Evolutionary conservation across 2,888 invertebrate genomes (phyloP), one percentile per base, ranked within the genome.

Genomic region (Cosmia pyralina): DNA sequence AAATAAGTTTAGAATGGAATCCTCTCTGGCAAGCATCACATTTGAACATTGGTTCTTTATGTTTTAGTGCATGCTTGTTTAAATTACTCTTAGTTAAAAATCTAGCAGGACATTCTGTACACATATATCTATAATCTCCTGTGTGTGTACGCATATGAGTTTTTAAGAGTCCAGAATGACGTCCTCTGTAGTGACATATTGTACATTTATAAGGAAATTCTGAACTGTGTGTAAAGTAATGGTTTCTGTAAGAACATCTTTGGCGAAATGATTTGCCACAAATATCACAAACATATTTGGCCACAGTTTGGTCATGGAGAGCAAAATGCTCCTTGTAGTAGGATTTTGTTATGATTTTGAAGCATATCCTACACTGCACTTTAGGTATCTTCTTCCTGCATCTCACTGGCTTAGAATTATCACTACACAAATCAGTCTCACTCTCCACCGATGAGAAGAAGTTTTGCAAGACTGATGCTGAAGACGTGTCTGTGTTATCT

Each of bases 201-300:
- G 90, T 88, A 59, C 93, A 93, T 85, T 92, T 92, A 59, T 89
- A 90, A 19, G 91, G 90, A 67, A 93, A 93, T 34, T 91, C 92
- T 71, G 86, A 90, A 44, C 91, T 88, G 75, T 93, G 93, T 41
- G 90, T 85, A 10, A 91, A 76, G 52, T 90, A 91, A 70, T 93
- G 93, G 69, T 92, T 93, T 69, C 89, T 88, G 66, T 93, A 93
- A 0, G 93, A 90, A 83, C 93, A 92, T 69, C 91, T 82, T 48
- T 91, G 82, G 38, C 92, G 83, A 75, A 93, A 93, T 22, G 91
- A 90, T 75, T 92, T 93, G 0, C 94, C 94, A 81, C 94, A 94
- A 0, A 93, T 81, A 75, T 94, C 93, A 84, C 94, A 94, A 1
- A 93, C 88, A 87, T 91, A 93, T 63, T 92, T 92, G 22, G 72